Conservation (phyloP, 2,797 vertebrate species). For the Gymnopithys bicolor region DNA sequence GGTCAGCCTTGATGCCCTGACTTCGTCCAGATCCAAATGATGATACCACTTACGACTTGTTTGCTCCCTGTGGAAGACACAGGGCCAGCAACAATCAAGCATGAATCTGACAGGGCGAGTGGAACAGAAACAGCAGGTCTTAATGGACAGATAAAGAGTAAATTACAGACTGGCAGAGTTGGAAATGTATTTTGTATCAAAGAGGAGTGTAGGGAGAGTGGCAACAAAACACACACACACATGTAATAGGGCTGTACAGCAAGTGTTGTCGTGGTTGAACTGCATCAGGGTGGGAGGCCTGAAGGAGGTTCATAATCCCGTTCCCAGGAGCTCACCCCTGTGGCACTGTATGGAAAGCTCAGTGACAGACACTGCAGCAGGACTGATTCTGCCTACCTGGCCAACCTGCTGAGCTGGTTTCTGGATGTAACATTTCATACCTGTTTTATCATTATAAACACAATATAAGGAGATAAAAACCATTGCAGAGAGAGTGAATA, state of each 20-base stretch:
- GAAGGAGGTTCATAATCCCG: neutral
- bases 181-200: neutral
- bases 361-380: neutral
- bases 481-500: neutral
- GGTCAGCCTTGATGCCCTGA: neutral
- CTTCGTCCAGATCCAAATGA: neutral
- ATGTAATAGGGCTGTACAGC: rapidly evolving
- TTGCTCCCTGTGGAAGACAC: rapidly evolving
- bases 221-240: neutral
- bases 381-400: neutral
- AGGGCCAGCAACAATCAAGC: neutral
- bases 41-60: neutral
- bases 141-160: neutral
- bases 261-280: rapidly evolving
- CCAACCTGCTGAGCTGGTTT: neutral
- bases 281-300: neutral
- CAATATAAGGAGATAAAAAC: neutral
- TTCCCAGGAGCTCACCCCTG: neutral
- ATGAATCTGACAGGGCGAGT: neutral
- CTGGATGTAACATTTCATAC: neutral
- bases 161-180: neutral
- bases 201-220: neutral
- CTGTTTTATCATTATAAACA: neutral
- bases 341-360: neutral
- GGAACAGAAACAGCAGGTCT: neutral